These are phyloP conservation scores for Andrena haemorrhoa DNA, from an alignment of 2,888 invertebrate species.

Conservation along the genomic window DNA sequence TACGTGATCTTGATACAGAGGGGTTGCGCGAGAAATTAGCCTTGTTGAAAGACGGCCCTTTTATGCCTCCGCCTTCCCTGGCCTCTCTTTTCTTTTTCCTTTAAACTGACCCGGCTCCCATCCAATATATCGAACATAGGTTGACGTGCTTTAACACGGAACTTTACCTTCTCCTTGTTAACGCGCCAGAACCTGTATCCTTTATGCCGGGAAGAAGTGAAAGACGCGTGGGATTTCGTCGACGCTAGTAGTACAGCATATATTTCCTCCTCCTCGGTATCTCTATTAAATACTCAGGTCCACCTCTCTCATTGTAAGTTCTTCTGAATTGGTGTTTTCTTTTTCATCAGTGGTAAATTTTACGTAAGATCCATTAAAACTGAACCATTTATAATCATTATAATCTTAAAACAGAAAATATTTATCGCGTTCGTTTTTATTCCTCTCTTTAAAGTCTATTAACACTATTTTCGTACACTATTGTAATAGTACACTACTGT, in stretches of 20 bases:
- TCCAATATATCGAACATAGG: constrained; percentile 54
- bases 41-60: constrained; percentile 79
- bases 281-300: not conserved
- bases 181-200: constrained; percentile 47
- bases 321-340: no score
- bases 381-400: no score
- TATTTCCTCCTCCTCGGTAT: not conserved
- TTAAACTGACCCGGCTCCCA: constrained; percentile 79
- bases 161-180: constrained; percentile 67
- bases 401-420: no score
- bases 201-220: constrained; percentile 43
- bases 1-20: constrained; percentile 81
- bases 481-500: no score
- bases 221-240: constrained; percentile 23
- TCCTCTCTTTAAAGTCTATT: no score
- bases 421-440: not conserved
- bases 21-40: constrained; percentile 80
- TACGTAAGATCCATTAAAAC: no score
- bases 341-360: no score
- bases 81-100: constrained; percentile 62
- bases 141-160: constrained; percentile 71
- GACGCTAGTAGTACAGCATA: not conserved
- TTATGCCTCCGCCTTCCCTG: constrained; percentile 65
- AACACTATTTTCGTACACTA: no score
- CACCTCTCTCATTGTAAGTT: not conserved